Evolutionary conservation across 1,140 invertebrate genomes (phyloP).

Genomic region (Zaprionus inermis): DNA sequence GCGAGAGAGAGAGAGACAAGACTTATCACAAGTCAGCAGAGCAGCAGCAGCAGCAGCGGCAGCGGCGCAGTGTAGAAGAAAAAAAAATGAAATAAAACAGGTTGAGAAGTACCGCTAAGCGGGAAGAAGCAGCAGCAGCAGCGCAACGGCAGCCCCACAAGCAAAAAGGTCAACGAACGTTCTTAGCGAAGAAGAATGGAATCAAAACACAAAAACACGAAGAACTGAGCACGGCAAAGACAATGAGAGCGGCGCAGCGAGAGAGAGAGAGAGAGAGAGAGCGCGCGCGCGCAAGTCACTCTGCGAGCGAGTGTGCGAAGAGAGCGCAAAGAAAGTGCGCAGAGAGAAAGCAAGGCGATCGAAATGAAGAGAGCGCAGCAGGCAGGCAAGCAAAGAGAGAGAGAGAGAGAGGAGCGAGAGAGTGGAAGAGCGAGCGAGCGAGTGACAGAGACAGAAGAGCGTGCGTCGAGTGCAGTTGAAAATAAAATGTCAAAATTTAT

Average conservation of each 20-base stretch:
- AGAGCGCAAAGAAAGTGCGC: conserved; percentile 36
- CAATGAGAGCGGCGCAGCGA: conserved; percentile 23
- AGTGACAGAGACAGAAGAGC: neutral
- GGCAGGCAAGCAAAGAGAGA: conserved; percentile 5
- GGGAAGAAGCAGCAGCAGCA: conserved; percentile 48
- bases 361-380: conserved; percentile 14
- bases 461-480: conserved; percentile 1
- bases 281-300: conserved; percentile 1
- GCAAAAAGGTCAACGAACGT: conserved; percentile 83
- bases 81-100: conserved; percentile 71
- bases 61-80: conserved; percentile 21
- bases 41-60: conserved; percentile 24
- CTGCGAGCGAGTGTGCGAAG: neutral
- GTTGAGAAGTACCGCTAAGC: conserved; percentile 84
- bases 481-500: conserved; percentile 45
- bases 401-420: neutral
- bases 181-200: conserved; percentile 83
- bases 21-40: conserved; percentile 55
- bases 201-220: conserved; percentile 83
- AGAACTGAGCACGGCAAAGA: conserved; percentile 58
- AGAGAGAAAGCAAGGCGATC: conserved; percentile 39
- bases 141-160: conserved; percentile 43
- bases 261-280: conserved; percentile 11
- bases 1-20: conserved; percentile 24
- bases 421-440: conserved; percentile 20